These are phyloP conservation scores for Tychaedon coryphoeus DNA, from an alignment of 2,113 vertebrate species.

Conservation along the genomic window DNA sequence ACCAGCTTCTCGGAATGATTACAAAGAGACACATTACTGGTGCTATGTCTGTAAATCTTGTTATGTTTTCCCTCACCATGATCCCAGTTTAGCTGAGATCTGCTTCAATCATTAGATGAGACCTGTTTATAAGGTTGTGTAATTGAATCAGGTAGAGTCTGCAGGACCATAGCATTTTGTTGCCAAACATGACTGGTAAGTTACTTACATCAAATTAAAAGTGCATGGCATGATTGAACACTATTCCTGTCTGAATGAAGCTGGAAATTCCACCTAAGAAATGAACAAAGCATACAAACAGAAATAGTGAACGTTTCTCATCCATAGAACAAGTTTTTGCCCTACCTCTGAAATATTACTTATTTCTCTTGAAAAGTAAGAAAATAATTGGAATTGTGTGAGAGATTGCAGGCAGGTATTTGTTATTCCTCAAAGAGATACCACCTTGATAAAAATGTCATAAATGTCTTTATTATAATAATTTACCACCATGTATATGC, in stretches of 20 bases:
- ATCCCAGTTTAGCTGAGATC: conserved; percentile 40
- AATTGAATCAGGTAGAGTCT: conserved; percentile 59
- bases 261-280: background rate
- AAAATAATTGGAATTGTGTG: background rate
- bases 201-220: conserved; percentile 49
- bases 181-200: conserved; percentile 40
- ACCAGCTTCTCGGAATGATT: conserved; percentile 39
- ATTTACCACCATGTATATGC: background rate
- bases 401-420: background rate
- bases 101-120: conserved; percentile 37
- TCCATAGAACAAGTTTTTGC: background rate
- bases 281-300: background rate
- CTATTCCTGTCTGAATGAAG: background rate
- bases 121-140: conserved; percentile 42
- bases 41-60: conserved; percentile 55
- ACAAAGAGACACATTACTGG: background rate
- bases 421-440: background rate
- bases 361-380: background rate
- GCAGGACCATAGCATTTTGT: conserved; percentile 28
- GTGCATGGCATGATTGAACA: background rate
- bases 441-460: background rate
- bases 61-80: conserved; percentile 9
- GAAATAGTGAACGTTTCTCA: background rate
- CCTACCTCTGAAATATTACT: background rate
- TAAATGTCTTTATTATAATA: background rate